These are phyloP conservation scores for Drosophila ironensis DNA, from an alignment of 1,140 invertebrate genomes.

Conservation along the genomic window DNA sequence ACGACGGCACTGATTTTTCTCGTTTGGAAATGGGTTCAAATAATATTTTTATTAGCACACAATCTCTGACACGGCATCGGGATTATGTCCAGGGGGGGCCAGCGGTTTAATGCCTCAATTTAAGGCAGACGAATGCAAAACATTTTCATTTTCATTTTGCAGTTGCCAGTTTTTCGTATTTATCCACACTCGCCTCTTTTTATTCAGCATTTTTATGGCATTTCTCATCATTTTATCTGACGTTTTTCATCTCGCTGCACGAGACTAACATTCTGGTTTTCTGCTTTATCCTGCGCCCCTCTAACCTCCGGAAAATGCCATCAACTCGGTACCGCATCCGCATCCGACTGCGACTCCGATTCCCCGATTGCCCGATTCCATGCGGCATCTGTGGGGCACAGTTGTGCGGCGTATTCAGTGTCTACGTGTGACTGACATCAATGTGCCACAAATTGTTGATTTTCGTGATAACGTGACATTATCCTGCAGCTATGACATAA, in stretches of 20 bases:
- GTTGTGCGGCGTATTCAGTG: constrained; percentile 67
- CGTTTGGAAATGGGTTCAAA: not conserved
- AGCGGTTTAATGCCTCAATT: constrained; percentile 46
- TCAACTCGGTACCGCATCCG: too few species aligned
- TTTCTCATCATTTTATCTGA: constrained; percentile 77
- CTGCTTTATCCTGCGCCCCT: constrained; percentile 1
- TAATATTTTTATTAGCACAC: constrained; percentile 39
- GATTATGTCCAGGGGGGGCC: constrained; percentile 8
- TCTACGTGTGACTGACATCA: constrained; percentile 81
- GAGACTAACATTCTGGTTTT: constrained; percentile 21
- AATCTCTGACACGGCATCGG: constrained; percentile 35
- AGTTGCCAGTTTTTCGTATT: constrained; percentile 40
- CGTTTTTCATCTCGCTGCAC: constrained; percentile 39
- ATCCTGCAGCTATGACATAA: constrained; percentile 84
- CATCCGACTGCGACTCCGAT: not conserved
- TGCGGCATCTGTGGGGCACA: constrained; percentile 29
- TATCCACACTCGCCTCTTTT: constrained; percentile 22
- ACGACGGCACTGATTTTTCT: not conserved
- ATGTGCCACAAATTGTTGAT: constrained; percentile 83
- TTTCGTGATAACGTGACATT: constrained; percentile 83
- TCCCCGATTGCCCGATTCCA: not conserved
- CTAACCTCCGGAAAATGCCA: constrained; percentile 1
- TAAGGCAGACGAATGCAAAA: constrained; percentile 55
- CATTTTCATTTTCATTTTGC: constrained; percentile 39
- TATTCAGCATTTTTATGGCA: constrained; percentile 58